Percentiles rank a stretch among this genome's conserved stretches.
phyloP scores from a whole-genome alignment of 2,888 invertebrate species.

The Drosophila robusta region DNA sequence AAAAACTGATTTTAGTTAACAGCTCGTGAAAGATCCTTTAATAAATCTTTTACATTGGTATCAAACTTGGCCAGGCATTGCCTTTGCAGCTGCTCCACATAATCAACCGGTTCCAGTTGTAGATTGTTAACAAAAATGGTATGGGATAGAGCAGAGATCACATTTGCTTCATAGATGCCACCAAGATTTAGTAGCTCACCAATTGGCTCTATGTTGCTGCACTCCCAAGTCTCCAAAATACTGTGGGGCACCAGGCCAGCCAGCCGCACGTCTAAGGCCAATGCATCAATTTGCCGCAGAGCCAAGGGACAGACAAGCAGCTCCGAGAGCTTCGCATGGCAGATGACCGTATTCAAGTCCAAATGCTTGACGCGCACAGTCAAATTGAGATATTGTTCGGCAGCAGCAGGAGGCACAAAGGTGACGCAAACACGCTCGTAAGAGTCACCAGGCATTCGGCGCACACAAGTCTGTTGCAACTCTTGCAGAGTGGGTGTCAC shows the following conservation, averaged over 20 bases:
- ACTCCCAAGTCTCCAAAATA: constrained; percentile 8
- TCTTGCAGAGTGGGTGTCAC: neutral
- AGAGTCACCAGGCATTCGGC: neutral
- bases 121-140: constrained; percentile 4
- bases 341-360: constrained; percentile 11
- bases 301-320: constrained; percentile 2
- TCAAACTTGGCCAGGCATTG: neutral
- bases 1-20: neutral
- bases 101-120: neutral
- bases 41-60: neutral
- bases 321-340: constrained; percentile 2
- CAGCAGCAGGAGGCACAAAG: neutral
- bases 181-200: neutral
- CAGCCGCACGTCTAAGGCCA: constrained; percentile 11
- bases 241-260: constrained; percentile 7
- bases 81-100: neutral
- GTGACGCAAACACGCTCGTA: constrained; percentile 6
- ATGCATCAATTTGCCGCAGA: neutral
- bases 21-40: neutral
- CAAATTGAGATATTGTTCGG: neutral
- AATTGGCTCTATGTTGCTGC: neutral
- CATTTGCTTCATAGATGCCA: constrained; percentile 1
- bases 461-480: constrained; percentile 3
- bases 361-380: constrained; percentile 7
- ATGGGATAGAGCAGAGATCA: neutral